A percentile compares a stretch with the other conserved stretches of the same genome.
phyloP scores from a whole-genome alignment of 1,140 invertebrate genomes.

The Zaprionus lachaisei region DNA sequence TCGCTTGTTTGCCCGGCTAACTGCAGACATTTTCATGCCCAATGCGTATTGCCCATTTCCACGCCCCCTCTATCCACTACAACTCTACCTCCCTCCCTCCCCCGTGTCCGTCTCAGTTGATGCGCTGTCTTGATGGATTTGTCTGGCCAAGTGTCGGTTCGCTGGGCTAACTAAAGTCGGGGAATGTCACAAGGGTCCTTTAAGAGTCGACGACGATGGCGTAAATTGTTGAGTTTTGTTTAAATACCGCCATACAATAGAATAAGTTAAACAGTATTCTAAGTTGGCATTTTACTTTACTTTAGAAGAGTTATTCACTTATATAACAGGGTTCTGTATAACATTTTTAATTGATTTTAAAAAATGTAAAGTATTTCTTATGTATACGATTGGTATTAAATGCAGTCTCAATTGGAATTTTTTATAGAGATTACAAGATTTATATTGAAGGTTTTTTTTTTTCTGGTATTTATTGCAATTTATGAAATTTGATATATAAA shows the following conservation, averaged over 20 bases:
- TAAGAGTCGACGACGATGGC: not conserved
- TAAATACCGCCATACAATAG: not conserved
- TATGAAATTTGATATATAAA: too few relatives aligned
- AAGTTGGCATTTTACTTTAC: not conserved
- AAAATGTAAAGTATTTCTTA: too few relatives aligned
- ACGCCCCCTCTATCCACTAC: not conserved
- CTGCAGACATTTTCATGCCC: slow-evolving; percentile 64
- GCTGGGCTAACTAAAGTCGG: slow-evolving; percentile 18
- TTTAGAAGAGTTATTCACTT: too few relatives aligned
- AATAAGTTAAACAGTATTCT: not conserved
- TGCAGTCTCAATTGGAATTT: too few relatives aligned
- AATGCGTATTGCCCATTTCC: slow-evolving; percentile 42
- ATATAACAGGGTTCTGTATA: too few relatives aligned
- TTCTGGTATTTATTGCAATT: too few relatives aligned
- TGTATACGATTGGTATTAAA: too few relatives aligned
- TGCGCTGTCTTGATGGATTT: slow-evolving; percentile 70
- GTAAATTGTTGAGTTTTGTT: not conserved
- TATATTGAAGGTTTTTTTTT: too few relatives aligned
- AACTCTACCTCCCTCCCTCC: not conserved
- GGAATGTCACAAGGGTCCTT: not conserved
- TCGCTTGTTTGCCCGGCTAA: slow-evolving; percentile 36
- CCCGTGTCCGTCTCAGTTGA: slow-evolving; percentile 18
- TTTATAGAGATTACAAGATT: too few relatives aligned
- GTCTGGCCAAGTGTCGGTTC: slow-evolving; percentile 58
- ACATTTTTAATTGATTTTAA: too few relatives aligned